Percentiles rank a stretch among this genome's conserved stretches.
Conservation (phyloP, 2,797 vertebrate species). For the Falco rusticolus region DNA sequence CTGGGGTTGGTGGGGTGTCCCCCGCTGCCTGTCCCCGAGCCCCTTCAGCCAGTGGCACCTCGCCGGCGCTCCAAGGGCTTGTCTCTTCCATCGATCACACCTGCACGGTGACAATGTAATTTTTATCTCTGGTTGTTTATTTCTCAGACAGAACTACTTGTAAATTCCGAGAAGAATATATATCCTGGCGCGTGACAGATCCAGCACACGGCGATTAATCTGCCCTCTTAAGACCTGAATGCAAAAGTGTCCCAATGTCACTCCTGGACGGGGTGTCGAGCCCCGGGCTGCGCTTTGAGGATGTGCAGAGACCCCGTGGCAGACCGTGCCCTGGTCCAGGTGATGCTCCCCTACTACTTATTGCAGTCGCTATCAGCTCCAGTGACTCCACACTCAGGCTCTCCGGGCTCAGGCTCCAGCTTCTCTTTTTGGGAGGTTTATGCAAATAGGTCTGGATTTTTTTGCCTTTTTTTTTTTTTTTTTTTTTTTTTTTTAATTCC, state of each 20-base stretch:
- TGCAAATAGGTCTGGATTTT: slow-evolving; percentile 21
- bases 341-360: not conserved
- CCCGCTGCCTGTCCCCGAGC: not conserved
- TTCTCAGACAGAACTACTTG: slow-evolving; percentile 82
- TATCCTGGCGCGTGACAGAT: slow-evolving; percentile 76
- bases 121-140: slow-evolving; percentile 83
- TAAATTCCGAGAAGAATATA: slow-evolving; percentile 81
- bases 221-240: slow-evolving; percentile 72
- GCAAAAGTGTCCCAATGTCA: slow-evolving; percentile 50
- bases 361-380: not conserved
- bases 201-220: slow-evolving; percentile 78
- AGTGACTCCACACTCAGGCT: not conserved
- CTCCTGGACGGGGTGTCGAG: not conserved
- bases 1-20: rapidly evolving
- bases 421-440: slow-evolving; percentile 42
- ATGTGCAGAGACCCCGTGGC: not conserved
- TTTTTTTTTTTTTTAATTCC: slow-evolving; percentile 14
- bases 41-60: not conserved
- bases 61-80: not conserved
- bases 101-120: slow-evolving; percentile 80
- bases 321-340: not conserved
- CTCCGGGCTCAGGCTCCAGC: not conserved
- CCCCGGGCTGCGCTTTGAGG: not conserved
- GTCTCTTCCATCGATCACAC: slow-evolving; percentile 77
- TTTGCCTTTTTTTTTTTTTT: rapidly evolving